Base-by-base conservation (phyloP, 1,140 invertebrate genomes). In the Atta colombica region DNA sequence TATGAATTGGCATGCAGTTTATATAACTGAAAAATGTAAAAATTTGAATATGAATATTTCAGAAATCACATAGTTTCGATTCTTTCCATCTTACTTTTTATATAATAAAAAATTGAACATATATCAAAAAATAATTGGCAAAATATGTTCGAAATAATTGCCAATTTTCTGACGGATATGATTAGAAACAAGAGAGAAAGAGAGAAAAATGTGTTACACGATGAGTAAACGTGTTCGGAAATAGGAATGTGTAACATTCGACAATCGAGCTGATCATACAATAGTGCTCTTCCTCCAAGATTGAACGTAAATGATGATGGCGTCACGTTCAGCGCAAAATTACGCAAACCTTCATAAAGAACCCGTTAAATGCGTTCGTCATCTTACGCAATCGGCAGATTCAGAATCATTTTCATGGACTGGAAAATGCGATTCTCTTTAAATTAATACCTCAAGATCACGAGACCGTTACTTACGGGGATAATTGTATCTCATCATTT, bases 281-380 rank as follows among this genome's bases (percentile, higher is more conserved):
- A 18, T 55, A 12, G 18, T 55, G 35, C 49, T 86, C 61, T 49
- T 16, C 18, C 31, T 35, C 5, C 31, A 14, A 82, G 71, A 89
- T 51, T 16, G 63, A 72, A 53, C 18, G 7, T 55, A 78, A 82
- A 51, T 8, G 58, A 82, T 53, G 71, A 89, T 53, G 51, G 35
- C 45, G 35, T 45, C 16, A 28, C 55, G n/a, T 28, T 55, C 31
- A 18, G 45, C 49, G 14, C 35, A 63, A 58, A 77, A 89, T 89
- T 89, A 87, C 88, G 87, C 84, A 87, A 89, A 89, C 77, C 28
- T 16, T 35, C 12, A 51, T 81, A 74, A 69, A 77, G 69, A 75
- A 66, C 14, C 55, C 63, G 53, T 68, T 86, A 58, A 80, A 55
- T 63, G 16, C 18, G 31, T 21, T 25, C 69, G 60, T 71, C 74